Evolutionary conservation across 2,113 vertebrate species (phyloP).

Genomic region (Steatornis caripensis): DNA sequence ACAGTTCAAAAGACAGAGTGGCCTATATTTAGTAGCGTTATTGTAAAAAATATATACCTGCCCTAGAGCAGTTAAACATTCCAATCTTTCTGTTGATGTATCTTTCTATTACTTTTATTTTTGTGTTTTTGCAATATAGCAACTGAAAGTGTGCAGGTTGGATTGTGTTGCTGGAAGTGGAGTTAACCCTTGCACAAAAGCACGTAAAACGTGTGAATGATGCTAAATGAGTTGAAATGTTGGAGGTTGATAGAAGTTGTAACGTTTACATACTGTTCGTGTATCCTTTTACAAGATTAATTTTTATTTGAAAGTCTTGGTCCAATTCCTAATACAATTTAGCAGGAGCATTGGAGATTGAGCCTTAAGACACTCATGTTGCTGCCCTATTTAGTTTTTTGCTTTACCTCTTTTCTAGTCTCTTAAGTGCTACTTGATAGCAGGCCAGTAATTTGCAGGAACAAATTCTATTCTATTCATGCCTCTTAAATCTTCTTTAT

Average conservation of each 20-base stretch:
- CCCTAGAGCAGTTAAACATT: slow-evolving; percentile 20
- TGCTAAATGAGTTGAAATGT: neutral
- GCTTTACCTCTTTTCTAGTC: neutral
- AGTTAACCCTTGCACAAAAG: neutral
- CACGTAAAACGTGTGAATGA: neutral
- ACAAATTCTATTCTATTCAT: neutral
- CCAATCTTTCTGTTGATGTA: neutral
- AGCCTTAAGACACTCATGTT: neutral
- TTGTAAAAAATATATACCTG: neutral
- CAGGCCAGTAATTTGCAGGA: neutral
- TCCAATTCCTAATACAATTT: neutral
- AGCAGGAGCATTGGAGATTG: neutral
- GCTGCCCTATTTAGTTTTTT: neutral
- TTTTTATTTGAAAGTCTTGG: neutral
- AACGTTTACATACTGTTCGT: neutral
- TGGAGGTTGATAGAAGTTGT: neutral
- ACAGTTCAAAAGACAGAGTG: neutral
- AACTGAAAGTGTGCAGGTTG: neutral
- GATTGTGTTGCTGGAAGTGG: neutral
- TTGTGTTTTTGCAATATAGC: neutral
- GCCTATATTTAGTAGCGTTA: neutral
- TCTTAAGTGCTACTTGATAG: neutral
- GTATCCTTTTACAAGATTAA: neutral
- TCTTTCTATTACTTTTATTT: neutral
- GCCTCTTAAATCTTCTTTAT: neutral